These are phyloP conservation scores for Suricata suricatta DNA, from an alignment of 2,113 vertebrate genomes.

Conservation along the genomic window DNA sequence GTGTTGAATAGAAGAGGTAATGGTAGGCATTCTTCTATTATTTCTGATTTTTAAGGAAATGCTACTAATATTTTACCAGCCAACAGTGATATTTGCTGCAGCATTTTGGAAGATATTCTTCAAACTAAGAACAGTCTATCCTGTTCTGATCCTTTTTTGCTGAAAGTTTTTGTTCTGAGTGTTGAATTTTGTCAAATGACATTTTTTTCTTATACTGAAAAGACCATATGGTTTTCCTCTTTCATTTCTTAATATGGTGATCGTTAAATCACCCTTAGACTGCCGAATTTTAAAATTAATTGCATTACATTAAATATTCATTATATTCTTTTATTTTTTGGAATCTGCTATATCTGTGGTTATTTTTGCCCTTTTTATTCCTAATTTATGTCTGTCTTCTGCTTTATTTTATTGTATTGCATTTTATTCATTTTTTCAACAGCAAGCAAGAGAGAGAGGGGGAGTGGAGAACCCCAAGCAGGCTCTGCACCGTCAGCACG, in stretches of 20 bases:
- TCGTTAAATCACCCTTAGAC: not conserved
- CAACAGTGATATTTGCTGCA: not conserved
- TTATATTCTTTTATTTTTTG: not conserved
- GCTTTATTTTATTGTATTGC: not conserved
- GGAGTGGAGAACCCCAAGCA: too few relatives aligned
- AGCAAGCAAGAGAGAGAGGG: too few relatives aligned
- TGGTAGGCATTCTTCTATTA: not conserved
- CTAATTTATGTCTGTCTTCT: not conserved
- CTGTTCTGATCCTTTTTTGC: not conserved
- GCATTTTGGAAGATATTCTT: not conserved
- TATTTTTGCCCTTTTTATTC: not conserved
- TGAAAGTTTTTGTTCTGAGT: not conserved
- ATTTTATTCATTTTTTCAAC: not conserved
- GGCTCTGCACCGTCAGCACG: too few relatives aligned
- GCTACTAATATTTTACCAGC: not conserved
- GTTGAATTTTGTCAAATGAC: not conserved
- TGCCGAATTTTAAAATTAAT: not conserved
- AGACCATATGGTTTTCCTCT: not conserved
- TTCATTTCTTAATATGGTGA: not conserved
- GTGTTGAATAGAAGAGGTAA: not conserved
- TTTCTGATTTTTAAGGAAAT: not conserved
- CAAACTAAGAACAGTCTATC: slow-evolving; percentile 14
- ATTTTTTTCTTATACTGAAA: slow-evolving; percentile 8
- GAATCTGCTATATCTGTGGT: not conserved
- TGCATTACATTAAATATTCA: not conserved